Evolutionary conservation across 1,140 invertebrate genomes (phyloP), one percentile per base, ranked within the genome.

Genomic region (Plutomurus gul): DNA sequence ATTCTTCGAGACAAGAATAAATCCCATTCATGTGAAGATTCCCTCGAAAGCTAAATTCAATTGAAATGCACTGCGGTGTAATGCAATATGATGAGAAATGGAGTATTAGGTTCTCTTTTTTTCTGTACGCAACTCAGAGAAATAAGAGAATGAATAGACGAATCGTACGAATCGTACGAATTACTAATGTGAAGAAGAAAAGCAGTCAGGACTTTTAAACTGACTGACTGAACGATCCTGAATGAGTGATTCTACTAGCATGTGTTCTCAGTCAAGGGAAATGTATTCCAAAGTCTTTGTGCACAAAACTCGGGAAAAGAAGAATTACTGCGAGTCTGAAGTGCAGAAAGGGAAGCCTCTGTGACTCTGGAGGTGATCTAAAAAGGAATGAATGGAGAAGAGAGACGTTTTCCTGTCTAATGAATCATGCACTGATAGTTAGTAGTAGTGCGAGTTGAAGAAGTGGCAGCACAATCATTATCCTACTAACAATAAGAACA

Each of bases 401-500:
- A 65, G 36, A 25, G 56, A 65, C 56, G 56, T 65, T 65, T 65
- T 65, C 56, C 56, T 65, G 56, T 65, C 56, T 65, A 65, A 65
- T 65, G 56, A 65, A 65, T 65, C 56, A 65, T 65, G 56, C 56
- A 65, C 56, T 65, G 56, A 65, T 65, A 65, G 56, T 65, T 65
- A 65, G 56, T 65, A 33, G 56, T 65, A 33, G 56, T 65, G n/a
- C n/a, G n/a, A n/a, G n/a, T n/a, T n/a, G 39, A 43, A 2, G 2
- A 13, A 43, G n/a, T 13, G 11, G 39, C 39, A 43, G 39, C 39
- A 43, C 10, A 43, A 43, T n/a, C 39, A 43, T 13, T n/a, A 43
- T 49, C 18, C 47, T 51, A 11, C 25, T 51, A 51, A 51, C 47
- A 51, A 51, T 51, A 51, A 22, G 47, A 25, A 5, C 18, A 25